Conservation (phyloP, 2,113 vertebrate species). For the Taxidea taxus region DNA sequence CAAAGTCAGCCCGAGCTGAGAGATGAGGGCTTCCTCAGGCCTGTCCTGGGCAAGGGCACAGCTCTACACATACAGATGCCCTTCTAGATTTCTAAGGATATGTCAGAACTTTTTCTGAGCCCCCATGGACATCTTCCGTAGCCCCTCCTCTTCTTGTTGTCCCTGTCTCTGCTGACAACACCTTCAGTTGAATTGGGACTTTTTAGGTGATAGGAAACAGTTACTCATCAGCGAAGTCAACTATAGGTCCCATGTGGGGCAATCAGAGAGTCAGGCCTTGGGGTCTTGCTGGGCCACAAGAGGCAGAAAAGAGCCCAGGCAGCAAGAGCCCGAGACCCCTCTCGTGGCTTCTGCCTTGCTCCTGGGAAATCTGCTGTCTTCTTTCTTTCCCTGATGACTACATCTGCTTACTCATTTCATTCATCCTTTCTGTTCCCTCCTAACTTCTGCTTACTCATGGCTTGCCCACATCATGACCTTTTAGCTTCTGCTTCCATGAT, state of each 20-base stretch:
- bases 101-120: not conserved
- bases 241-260: not conserved
- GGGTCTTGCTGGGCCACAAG: not conserved
- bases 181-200: not conserved
- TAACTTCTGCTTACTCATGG: not conserved
- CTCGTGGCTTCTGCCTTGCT: not conserved
- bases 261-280: not conserved
- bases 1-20: not conserved
- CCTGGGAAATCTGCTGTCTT: not conserved
- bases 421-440: slow-evolving; percentile 9
- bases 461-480: not conserved
- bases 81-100: not conserved
- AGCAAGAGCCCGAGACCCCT: not conserved
- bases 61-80: no score
- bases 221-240: not conserved
- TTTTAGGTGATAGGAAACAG: not conserved
- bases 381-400: not conserved
- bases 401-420: not conserved
- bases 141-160: not conserved
- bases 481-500: not conserved
- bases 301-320: not conserved
- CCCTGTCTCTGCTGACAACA: not conserved
- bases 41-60: not conserved
- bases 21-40: not conserved
- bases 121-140: not conserved